Base-by-base conservation (phyloP, 2,113 vertebrate species). In the Trogon surrucura region DNA sequence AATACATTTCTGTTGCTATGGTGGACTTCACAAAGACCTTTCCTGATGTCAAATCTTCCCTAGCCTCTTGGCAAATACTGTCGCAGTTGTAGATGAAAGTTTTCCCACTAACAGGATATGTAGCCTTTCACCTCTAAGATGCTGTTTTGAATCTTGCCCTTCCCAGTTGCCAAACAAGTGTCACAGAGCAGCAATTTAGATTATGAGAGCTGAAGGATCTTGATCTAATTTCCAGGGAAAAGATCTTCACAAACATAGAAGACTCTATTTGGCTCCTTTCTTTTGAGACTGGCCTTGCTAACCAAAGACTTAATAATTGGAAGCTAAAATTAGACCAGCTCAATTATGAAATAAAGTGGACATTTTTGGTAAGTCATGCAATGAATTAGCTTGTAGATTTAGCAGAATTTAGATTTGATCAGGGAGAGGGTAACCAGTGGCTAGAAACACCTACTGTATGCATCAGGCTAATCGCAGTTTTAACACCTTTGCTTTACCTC, bases 101-200 rank as follows among this genome's bases (percentile, higher is more conserved):
- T 96, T 96, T 96, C 95, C 90, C 88, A 93, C 91, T 88, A 88
- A 96, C 95, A 97, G 95, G 95, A 93, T 97, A 95, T 78, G 87
- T 94, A 96, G 91, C 91, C 94, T 97, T 97, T 96, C 93, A 96
- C 95, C 91, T 96, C 88, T 71, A 78, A 78, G 88, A 91, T 80
- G 72, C 82, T 96, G 95, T 85, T 96, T 96, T 95, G 93, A 92
- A 83, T 90, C 85, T 60, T 84, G 69, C 32, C 29, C 26, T 85
- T 67, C 82, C 88, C 85, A 67, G 56, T 53, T 94, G 95, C 95
- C 95, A 94, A 93, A 82, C 64, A 94, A 94, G 45, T 94, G 92
- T 95, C 91, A 93, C 71, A 91, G 79, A 93, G 71, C 85, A 95
- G 82, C 67, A 93, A 67, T 90, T 91, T 64, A 83, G 64, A 84